Base-by-base conservation (phyloP, 2,797 vertebrate species). In the Chaetodon trifasciatus region DNA sequence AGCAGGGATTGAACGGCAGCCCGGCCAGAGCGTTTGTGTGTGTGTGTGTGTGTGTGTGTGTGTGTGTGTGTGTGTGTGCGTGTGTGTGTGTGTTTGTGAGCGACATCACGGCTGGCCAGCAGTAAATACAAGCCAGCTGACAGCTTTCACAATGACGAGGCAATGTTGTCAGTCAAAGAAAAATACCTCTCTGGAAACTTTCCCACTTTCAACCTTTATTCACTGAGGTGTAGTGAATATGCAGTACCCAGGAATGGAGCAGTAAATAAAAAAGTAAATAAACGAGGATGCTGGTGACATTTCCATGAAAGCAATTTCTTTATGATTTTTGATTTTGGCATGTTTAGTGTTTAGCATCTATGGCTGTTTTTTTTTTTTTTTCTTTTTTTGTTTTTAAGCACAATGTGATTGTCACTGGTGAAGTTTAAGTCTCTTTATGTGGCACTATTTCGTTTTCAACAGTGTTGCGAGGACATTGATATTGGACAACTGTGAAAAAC, bases 81-180 rank as follows among this genome's bases (percentile, higher is more conserved):
- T 40, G 28, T 32, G 28, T 32, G 39, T 40, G 39, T 40, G 62
- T 63, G 69, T 65, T 55, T 66, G 56, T 57, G 68, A 64, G 79
- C 61, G 40, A 83, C 79, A 81, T 80, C 70, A 74, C 86, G 88
- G 87, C 81, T 87, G 82, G 87, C 62, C 82, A 67, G 78, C 63
- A 67, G 76, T 78, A 86, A 91, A 85, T 80, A 78, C 74, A 72
- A 53, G 75, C 64, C 32, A 28, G 52, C 79, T 79, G 83, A 85
- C 81, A 76, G 84, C 81, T 83, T 88, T 79, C 71, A 85, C 79
- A 72, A 72, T 56, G 66, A 79, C 44, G 61, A 78, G 65, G 68
- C 39, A 44, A 69, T 66, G 0, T 50, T 81, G 79, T 89, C 85
- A 76, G 52, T 88, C 87, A 86, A 24, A 71, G 17, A 75, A 56